Base-by-base conservation (phyloP, 2,797 vertebrate genomes). In the Lacerta viridis region DNA sequence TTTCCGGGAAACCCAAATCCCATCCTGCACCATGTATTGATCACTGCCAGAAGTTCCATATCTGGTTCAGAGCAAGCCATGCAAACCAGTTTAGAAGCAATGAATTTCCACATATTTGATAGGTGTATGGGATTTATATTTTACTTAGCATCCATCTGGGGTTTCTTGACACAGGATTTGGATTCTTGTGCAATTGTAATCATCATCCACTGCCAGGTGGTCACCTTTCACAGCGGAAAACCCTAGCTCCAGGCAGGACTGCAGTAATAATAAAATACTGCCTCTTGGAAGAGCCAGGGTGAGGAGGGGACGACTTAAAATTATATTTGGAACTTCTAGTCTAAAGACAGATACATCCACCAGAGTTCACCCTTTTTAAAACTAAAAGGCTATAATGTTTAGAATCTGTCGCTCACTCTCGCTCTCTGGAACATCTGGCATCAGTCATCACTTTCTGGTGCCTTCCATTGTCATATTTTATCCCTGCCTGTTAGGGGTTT, bases 381-480 rank as follows among this genome's bases (percentile, higher is more conserved):
- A 33, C 46, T 9, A 85, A 91, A 93, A 91, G 71, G 81, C 90
- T 90, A 83, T 78, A 86, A 90, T 91, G 91, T 92, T 94, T 91
- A 93, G 80, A 87, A 80, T 94, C 91, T 50, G 0, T 86, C 79
- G 89, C 92, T 90, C 33, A 0, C 59, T 13, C 83, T 90, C 92
- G 91, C 75, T 88, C 41, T 0, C 36, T 15, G 66, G 74, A 92
- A 91, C 92, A 92, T 92, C 93, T 94, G 88, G 91, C 59, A 75
- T 92, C 84, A 9, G 43, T 94, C 91, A 88, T 29, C 61, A 78
- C 84, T 87, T 89, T 79, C 77, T 77, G 91, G 89, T 85, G 46
- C 92, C 71, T 92, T 90, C 81, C 85, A 7, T 84, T 93, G 87
- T 89, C 68, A 61, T 90, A 89, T 94, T 93, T 95, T 86, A 93